These are phyloP conservation scores for Sorex maritimensis DNA, from an alignment of 2,797 vertebrate species.

Conservation along the genomic window DNA sequence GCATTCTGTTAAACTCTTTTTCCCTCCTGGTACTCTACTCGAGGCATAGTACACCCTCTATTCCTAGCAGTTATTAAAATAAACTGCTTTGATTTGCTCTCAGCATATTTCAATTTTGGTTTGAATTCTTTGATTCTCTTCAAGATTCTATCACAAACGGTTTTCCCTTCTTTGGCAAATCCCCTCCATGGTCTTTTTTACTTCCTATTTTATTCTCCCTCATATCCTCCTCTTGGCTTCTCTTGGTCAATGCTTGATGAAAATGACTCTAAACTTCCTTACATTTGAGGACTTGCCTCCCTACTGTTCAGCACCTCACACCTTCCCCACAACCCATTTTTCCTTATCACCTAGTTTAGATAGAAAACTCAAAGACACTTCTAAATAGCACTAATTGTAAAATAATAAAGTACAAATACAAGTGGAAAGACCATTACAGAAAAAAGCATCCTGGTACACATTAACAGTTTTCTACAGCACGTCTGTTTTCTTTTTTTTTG, in stretches of 20 bases:
- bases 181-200: too few relatives aligned
- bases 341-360: background rate
- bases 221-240: background rate
- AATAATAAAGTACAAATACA: too few relatives aligned
- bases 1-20: background rate
- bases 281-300: too few relatives aligned
- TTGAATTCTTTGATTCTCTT: conserved; percentile 21
- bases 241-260: too few relatives aligned
- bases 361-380: too few relatives aligned
- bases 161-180: background rate
- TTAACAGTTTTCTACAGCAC: too few relatives aligned
- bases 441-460: too few relatives aligned
- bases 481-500: too few relatives aligned
- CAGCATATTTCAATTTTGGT: background rate
- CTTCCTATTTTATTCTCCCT: background rate
- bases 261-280: background rate
- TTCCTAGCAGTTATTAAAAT: background rate
- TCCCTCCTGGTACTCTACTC: background rate
- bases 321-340: background rate
- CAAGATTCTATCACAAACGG: conserved; percentile 11
- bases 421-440: too few relatives aligned
- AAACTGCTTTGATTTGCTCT: too few relatives aligned
- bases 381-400: too few relatives aligned
- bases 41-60: background rate
- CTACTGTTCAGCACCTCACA: background rate